phyloP scores from a whole-genome alignment of 2,888 invertebrate species.

The Limnephilus auricula region DNA sequence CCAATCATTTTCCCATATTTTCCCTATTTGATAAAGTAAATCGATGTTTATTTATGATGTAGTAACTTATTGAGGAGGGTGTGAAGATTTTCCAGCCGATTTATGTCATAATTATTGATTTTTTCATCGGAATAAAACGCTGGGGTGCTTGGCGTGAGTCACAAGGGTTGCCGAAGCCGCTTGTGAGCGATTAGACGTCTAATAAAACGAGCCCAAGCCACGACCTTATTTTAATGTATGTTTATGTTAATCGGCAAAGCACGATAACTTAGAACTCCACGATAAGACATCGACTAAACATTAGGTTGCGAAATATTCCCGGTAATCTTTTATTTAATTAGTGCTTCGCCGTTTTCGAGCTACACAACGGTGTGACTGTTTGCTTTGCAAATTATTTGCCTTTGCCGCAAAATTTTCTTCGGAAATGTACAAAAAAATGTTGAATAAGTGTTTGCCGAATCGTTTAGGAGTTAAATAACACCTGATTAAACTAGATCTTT shows the following conservation, averaged over 20 bases:
- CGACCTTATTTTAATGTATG: not conserved
- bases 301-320: not conserved
- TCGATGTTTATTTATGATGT: not conserved
- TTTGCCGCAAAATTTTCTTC: constrained; percentile 26
- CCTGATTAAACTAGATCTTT: constrained; percentile 14
- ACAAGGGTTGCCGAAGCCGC: constrained; percentile 42
- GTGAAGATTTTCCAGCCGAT: constrained; percentile 28
- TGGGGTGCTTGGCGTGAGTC: constrained; percentile 40
- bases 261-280: not conserved
- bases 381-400: constrained; percentile 24
- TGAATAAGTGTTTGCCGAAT: constrained; percentile 25
- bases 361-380: constrained; percentile 9
- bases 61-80: not conserved
- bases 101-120: constrained; percentile 63
- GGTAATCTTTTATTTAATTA: constrained; percentile 19
- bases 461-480: constrained; percentile 6
- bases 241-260: constrained; percentile 1
- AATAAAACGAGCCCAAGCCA: not conserved
- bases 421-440: constrained; percentile 38
- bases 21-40: not conserved
- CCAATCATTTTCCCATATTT: not conserved
- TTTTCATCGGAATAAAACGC: constrained; percentile 53
- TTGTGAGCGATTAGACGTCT: constrained; percentile 18
- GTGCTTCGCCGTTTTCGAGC: not conserved
- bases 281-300: constrained; percentile 9